These are phyloP conservation scores for Halictus rubicundus DNA, from an alignment of 1,140 invertebrate species.

Conservation along the genomic window DNA sequence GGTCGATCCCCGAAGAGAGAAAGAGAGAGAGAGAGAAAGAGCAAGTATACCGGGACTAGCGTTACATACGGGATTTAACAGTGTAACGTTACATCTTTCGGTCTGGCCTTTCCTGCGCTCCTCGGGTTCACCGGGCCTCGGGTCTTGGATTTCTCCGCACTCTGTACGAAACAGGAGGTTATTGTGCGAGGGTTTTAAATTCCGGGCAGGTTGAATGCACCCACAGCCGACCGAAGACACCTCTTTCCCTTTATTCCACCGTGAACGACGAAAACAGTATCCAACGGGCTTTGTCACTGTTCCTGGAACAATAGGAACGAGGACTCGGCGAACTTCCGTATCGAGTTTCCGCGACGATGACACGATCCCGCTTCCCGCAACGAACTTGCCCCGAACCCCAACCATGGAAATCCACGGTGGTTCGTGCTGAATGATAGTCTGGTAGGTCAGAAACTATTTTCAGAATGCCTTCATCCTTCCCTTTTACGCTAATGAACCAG, in stretches of 20 bases:
- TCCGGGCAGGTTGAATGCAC: conserved; percentile 73
- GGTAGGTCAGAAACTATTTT: conserved; percentile 8
- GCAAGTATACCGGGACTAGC: conserved; percentile 65
- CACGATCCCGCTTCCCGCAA: not conserved
- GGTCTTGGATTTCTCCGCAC: conserved; percentile 72
- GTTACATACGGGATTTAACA: conserved; percentile 79
- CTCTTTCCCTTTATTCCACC: conserved; percentile 16
- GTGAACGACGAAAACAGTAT: conserved; percentile 38
- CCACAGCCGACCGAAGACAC: conserved; percentile 59
- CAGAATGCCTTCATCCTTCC: not conserved
- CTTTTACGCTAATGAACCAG: too few relatives aligned
- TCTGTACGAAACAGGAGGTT: conserved; percentile 64
- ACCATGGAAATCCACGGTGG: not conserved
- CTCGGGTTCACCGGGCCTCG: conserved; percentile 57
- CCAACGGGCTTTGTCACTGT: conserved; percentile 17
- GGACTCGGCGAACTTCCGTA: not conserved
- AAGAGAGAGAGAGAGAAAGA: not conserved
- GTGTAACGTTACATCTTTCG: conserved; percentile 72
- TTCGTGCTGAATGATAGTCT: not conserved
- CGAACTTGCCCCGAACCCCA: too few relatives aligned
- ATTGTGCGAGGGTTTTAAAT: conserved; percentile 74
- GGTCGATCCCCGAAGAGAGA: not conserved
- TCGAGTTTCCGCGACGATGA: not conserved
- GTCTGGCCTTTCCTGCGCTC: conserved; percentile 65
- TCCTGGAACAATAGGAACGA: conserved; percentile 6